A percentile compares a stretch with the other conserved stretches of the same genome.
Evolutionary conservation across 2,888 invertebrate genomes (phyloP).

Genomic region (Frankliniella fusca): DNA sequence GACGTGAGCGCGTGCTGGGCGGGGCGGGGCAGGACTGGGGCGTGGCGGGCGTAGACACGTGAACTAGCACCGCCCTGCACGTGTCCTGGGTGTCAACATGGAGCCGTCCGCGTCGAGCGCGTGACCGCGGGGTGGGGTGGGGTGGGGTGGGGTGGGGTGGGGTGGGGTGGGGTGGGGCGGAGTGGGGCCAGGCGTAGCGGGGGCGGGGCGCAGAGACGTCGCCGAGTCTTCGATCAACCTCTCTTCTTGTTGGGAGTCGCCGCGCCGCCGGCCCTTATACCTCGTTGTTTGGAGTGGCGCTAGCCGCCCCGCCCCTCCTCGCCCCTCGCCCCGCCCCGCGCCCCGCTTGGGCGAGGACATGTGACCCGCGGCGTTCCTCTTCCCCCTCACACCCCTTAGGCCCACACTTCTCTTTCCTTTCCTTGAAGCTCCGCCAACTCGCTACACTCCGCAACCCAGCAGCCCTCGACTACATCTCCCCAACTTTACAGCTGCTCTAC

Average conservation of each 20-base stretch:
- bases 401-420: neutral
- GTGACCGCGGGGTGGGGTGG: neutral
- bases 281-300: neutral
- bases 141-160: neutral
- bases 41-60: no score
- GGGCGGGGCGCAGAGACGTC: neutral
- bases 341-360: no score
- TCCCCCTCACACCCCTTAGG: neutral
- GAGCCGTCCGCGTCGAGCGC: neutral
- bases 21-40: no score
- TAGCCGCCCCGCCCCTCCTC: neutral
- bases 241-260: neutral
- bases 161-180: neutral
- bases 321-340: no score
- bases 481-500: conserved; percentile 6
- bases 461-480: conserved; percentile 1
- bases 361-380: neutral
- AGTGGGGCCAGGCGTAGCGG: neutral
- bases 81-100: neutral
- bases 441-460: neutral
- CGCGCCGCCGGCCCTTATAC: neutral
- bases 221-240: neutral
- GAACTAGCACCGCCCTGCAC: neutral
- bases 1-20: no score
- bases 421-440: neutral